phyloP scores from a whole-genome alignment of 2,797 vertebrate genomes.

The Heterohyrax brucei region DNA sequence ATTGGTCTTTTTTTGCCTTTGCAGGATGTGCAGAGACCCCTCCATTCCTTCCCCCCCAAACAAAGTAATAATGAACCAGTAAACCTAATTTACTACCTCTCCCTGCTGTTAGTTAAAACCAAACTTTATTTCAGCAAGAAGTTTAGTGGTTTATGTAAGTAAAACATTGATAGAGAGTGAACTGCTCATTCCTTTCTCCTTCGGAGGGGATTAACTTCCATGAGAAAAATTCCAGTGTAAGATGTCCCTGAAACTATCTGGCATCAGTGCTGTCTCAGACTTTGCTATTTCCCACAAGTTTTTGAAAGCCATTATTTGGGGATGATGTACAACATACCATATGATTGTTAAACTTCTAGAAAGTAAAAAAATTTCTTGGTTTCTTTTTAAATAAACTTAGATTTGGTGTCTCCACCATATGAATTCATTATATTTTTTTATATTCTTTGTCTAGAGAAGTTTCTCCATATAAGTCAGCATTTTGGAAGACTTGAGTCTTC shows the following conservation, averaged over 20 bases:
- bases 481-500: slow-evolving; percentile 22
- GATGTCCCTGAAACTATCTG: slow-evolving; percentile 64
- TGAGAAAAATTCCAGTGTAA: slow-evolving; percentile 73
- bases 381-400: background rate
- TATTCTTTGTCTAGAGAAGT: background rate
- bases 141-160: slow-evolving; percentile 87
- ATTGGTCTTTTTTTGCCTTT: slow-evolving; percentile 84
- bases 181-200: slow-evolving; percentile 83
- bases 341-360: background rate
- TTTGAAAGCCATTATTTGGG: background rate
- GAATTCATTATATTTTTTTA: slow-evolving; percentile 49
- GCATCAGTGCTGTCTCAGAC: background rate
- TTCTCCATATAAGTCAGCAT: background rate
- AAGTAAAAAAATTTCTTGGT: background rate
- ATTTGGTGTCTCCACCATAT: background rate
- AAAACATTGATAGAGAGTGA: slow-evolving; percentile 85
- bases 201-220: slow-evolving; percentile 67
- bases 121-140: slow-evolving; percentile 86
- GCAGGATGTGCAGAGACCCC: slow-evolving; percentile 84
- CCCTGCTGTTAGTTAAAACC: slow-evolving; percentile 86
- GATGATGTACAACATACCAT: background rate
- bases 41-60: slow-evolving; percentile 67
- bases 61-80: slow-evolving; percentile 73
- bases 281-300: background rate
- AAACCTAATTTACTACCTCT: slow-evolving; percentile 68